Evolutionary conservation across 1,140 invertebrate genomes (phyloP).

Genomic region (Cydia splendana): DNA sequence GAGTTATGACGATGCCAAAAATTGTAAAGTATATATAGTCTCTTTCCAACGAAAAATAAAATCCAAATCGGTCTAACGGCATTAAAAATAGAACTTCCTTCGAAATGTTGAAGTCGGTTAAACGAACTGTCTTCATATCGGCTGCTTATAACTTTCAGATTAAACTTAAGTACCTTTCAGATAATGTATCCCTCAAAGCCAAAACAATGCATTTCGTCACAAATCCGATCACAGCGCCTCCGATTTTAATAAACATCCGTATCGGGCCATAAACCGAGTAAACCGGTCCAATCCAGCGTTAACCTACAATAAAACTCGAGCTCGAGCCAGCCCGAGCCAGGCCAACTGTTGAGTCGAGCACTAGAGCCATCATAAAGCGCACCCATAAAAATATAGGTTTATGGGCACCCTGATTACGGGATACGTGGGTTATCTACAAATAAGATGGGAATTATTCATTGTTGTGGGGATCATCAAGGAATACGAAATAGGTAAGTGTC

Average conservation of each 20-base stretch:
- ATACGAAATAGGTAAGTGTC: conserved; percentile 10
- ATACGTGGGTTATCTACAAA: conserved; percentile 28
- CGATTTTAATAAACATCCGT: conserved; percentile 17
- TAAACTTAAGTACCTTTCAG: not conserved
- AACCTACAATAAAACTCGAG: not conserved
- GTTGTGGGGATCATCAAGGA: not conserved
- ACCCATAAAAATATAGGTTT: conserved; percentile 33
- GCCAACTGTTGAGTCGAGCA: conserved; percentile 29
- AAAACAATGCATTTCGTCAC: not conserved
- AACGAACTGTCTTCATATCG: too few species aligned
- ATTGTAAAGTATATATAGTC: too few species aligned
- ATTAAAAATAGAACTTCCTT: too few species aligned
- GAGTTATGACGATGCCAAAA: too few species aligned
- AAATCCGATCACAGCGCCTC: conserved; percentile 6
- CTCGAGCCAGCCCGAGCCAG: not conserved
- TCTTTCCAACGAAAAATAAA: too few species aligned
- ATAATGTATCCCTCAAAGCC: not conserved
- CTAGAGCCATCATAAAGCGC: not conserved
- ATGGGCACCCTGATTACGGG: conserved; percentile 3
- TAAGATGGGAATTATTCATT: conserved; percentile 21
- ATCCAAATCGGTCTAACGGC: too few species aligned
- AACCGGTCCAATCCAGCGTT: conserved; percentile 13
- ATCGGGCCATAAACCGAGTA: conserved; percentile 1
- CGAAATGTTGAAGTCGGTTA: too few species aligned
- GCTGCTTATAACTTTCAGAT: not conserved